Base-by-base conservation (phyloP, 2,113 vertebrate species). In the Larimichthys crocea region DNA sequence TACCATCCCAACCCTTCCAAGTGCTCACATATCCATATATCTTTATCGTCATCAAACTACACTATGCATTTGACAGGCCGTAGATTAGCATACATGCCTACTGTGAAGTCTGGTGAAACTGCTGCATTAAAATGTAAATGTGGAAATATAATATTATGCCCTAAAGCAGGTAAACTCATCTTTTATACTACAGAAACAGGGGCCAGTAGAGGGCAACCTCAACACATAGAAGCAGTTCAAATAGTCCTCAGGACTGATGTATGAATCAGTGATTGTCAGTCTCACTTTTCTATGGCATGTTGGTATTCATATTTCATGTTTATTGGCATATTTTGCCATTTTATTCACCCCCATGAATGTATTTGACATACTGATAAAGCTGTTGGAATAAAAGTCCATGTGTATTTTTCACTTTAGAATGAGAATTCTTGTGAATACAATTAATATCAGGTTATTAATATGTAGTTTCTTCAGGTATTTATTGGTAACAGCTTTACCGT, bases 131-230 rank as follows among this genome's bases (percentile, higher is more conserved):
- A 82, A 80, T 74, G 67, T 46, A 53, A 80, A 78, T 78, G 46
- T 12, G 26, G 8, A n/a, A 56, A 26, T 16, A 76, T 52, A n/a
- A 74, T 22, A 26, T 65, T 49, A 40, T 12, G 40, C 22, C 67
- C 64, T 44, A 3, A 42, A 74, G 35, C 16, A 48, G 48, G 15
- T 46, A 12, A 64, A 66, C 6, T 16, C 40, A 15, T 61, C 12
- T 29, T 57, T 44, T 14, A n/a, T 49, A 56, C 60, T 9, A 8
- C 15, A 15, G 42, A 57, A 49, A 53, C 26, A 48, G 3, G 1
- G 10, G 12, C 91, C 94, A 92, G 79, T 70, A 95, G 94, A 88
- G 93, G 90, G 94, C 89, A 85, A 79, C 86, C 76, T 89, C 65
- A 65, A 73, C 89, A 70, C 88, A 87, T 16, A 56, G 20, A 72